These are phyloP conservation scores for Drosophila maculinotata DNA, from an alignment of 2,888 invertebrate genomes.

Conservation along the genomic window DNA sequence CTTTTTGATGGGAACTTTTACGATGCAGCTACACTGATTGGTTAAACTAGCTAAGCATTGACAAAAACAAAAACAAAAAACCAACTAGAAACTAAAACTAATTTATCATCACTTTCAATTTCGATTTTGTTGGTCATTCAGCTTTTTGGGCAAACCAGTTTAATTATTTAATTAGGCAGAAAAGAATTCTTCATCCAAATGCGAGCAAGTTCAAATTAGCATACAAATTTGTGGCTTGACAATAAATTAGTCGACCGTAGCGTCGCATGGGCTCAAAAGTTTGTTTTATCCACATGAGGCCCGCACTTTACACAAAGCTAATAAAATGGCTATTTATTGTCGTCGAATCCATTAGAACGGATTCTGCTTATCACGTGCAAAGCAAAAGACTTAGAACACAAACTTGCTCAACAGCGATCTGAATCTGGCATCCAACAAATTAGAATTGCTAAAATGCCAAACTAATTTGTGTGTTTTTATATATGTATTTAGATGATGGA, in stretches of 20 bases:
- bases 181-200: slow-evolving; percentile 58
- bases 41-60: slow-evolving; percentile 3
- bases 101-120: slow-evolving; percentile 65
- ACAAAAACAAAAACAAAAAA: too few relatives aligned
- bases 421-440: slow-evolving; percentile 28
- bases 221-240: slow-evolving; percentile 56
- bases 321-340: slow-evolving; percentile 62
- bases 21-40: slow-evolving; percentile 20
- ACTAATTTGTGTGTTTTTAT: slow-evolving; percentile 26
- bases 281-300: slow-evolving; percentile 2
- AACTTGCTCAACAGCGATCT: slow-evolving; percentile 47
- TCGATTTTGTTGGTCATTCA: slow-evolving; percentile 55
- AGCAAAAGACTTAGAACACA: slow-evolving; percentile 60
- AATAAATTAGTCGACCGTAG: slow-evolving; percentile 52
- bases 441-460: slow-evolving; percentile 56
- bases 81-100: slow-evolving; percentile 34
- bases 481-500: slow-evolving; percentile 34
- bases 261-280: slow-evolving; percentile 7
- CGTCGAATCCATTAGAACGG: slow-evolving; percentile 19
- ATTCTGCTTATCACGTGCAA: slow-evolving; percentile 39
- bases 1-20: slow-evolving; percentile 12
- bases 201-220: slow-evolving; percentile 57
- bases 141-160: slow-evolving; percentile 63
- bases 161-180: slow-evolving; percentile 60
- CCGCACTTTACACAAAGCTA: slow-evolving; percentile 30